Percentiles rank a stretch among this genome's conserved stretches.
phyloP scores from a whole-genome alignment of 2,888 invertebrate genomes.

The Atethmia centrago region DNA sequence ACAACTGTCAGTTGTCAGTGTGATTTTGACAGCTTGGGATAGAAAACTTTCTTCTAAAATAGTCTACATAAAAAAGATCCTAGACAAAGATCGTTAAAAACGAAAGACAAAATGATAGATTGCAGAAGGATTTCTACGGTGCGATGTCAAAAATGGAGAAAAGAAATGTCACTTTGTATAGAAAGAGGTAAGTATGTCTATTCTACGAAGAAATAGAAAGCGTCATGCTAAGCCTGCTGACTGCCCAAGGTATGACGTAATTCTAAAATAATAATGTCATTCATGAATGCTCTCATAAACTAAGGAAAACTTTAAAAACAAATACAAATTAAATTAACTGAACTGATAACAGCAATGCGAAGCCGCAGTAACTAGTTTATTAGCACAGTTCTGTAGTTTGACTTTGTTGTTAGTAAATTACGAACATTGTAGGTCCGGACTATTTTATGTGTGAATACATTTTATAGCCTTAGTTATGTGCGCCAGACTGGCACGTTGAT shows the following conservation, averaged over 20 bases:
- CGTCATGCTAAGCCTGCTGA: no score
- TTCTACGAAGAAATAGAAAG: no score
- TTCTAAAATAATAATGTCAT: background rate
- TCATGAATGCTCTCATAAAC: background rate
- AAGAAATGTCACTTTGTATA: no score
- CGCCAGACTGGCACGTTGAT: constrained; percentile 55
- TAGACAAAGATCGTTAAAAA: no score
- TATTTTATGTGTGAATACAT: constrained; percentile 62
- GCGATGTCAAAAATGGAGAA: no score
- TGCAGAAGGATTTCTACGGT: no score
- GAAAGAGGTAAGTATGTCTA: no score
- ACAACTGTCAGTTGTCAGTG: no score
- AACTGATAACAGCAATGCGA: constrained; percentile 53
- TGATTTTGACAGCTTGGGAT: no score
- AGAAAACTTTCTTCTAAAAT: no score
- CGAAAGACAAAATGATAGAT: no score
- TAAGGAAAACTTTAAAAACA: background rate
- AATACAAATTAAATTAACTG: constrained; percentile 32
- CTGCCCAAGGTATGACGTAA: background rate
- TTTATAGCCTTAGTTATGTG: constrained; percentile 61
- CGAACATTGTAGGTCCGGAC: constrained; percentile 46
- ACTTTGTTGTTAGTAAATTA: constrained; percentile 57
- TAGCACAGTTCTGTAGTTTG: constrained; percentile 51
- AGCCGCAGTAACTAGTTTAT: constrained; percentile 54
- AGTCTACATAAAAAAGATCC: no score